phyloP scores from a whole-genome alignment of 2,113 vertebrate species.

The Pagrus major region DNA sequence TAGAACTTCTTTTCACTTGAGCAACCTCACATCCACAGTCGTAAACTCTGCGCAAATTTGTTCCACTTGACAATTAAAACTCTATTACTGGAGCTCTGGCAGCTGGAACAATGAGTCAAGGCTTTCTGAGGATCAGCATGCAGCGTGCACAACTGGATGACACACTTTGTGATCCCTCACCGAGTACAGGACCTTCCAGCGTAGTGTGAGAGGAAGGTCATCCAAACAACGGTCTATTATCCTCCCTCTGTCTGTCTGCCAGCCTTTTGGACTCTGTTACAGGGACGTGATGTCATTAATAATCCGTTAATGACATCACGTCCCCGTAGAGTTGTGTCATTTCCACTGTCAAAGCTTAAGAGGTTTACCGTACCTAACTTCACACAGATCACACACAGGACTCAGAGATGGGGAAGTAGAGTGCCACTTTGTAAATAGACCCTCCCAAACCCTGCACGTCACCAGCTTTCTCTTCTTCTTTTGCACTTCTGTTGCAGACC shows the following conservation, averaged over 20 bases:
- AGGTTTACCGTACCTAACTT: conserved; percentile 26
- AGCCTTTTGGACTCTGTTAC: conserved; percentile 15
- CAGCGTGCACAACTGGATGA: background rate
- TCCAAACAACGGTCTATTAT: conserved; percentile 13
- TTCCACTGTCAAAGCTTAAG: conserved; percentile 11
- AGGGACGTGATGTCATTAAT: background rate
- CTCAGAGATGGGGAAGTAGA: background rate
- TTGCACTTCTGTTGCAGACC: background rate
- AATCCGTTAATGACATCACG: conserved; percentile 33
- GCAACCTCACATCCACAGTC: background rate
- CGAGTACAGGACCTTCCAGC: background rate
- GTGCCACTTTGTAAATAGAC: background rate
- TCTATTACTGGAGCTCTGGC: background rate
- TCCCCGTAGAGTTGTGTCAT: background rate
- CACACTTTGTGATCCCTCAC: background rate
- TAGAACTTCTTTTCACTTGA: conserved; percentile 18
- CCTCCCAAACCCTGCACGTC: background rate
- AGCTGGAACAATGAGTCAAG: background rate
- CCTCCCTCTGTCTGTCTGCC: background rate
- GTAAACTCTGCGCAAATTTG: background rate
- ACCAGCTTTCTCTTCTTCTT: background rate
- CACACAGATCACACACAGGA: background rate
- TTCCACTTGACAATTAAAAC: background rate
- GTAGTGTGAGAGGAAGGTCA: background rate
- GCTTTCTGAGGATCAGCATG: background rate